Conservation (phyloP, 2,797 vertebrate species). For the Semaprochilodus insignis region DNA sequence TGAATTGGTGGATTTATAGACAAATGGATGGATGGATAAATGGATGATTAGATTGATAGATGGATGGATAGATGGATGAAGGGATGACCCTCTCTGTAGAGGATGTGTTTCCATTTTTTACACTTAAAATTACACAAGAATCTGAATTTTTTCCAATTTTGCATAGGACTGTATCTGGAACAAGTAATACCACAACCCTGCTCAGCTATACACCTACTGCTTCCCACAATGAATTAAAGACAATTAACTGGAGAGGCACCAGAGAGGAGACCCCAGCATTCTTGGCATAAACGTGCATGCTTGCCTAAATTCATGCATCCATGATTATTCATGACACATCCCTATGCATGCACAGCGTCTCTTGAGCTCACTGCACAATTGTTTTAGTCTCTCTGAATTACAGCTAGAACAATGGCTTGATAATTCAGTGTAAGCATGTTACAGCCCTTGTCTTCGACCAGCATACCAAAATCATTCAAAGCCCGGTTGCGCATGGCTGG, state of each 20-base stretch:
- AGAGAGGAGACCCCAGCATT: background rate
- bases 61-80: too few species aligned
- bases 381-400: background rate
- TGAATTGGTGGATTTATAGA: too few species aligned
- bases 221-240: background rate
- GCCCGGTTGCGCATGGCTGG: background rate
- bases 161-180: too few species aligned
- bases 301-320: slow-evolving; percentile 22
- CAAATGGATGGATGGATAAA: too few species aligned
- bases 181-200: too few species aligned
- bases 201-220: background rate
- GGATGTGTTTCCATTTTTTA: too few species aligned
- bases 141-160: too few species aligned
- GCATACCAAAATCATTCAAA: background rate
- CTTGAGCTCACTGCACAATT: slow-evolving; percentile 9
- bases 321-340: slow-evolving; percentile 29
- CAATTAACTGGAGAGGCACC: background rate
- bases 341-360: background rate
- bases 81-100: too few species aligned
- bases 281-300: background rate
- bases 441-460: background rate
- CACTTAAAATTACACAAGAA: too few species aligned
- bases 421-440: background rate
- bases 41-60: too few species aligned
- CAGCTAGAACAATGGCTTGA: background rate